A percentile compares a stretch with the other conserved stretches of the same genome.
Conservation (phyloP, 2,888 invertebrate species). For the Drosophila flavopinicola region DNA sequence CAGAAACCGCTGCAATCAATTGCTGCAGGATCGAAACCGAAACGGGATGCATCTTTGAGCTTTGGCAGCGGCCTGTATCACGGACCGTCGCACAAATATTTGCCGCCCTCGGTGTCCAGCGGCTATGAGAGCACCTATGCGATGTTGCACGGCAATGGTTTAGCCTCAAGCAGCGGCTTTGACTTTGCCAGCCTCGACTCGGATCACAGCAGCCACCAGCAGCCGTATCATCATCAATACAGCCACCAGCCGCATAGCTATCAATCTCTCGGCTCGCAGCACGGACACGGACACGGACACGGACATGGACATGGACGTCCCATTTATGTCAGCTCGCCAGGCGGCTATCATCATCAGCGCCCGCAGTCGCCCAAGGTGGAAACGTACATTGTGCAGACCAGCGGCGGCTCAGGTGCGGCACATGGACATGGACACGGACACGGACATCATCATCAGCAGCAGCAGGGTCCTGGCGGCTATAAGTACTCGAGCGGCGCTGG, state of each 20-base stretch:
- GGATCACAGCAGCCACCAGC: constrained; percentile 23
- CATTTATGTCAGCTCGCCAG: constrained; percentile 31
- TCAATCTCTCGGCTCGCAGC: constrained; percentile 17
- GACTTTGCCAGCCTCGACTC: constrained; percentile 50
- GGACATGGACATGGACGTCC: constrained; percentile 54
- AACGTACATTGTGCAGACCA: constrained; percentile 70
- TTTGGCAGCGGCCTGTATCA: constrained; percentile 65
- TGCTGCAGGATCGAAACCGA: constrained; percentile 50
- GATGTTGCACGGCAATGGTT: constrained; percentile 42
- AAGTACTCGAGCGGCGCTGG: constrained; percentile 32
- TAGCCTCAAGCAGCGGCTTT: constrained; percentile 48
- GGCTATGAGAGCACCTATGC: constrained; percentile 39
- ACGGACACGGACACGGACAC: constrained; percentile 54
- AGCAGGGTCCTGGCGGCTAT: constrained; percentile 31
- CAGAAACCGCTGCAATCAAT: background rate
- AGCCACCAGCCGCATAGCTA: constrained; percentile 21
- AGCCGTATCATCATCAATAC: constrained; percentile 23
- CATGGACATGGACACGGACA: too few relatives aligned
- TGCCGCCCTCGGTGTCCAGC: constrained; percentile 62
- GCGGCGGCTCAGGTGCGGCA: constrained; percentile 10
- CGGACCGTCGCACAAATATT: constrained; percentile 79
- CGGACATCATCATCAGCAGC: too few relatives aligned
- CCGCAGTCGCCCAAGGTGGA: constrained; percentile 66
- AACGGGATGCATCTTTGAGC: constrained; percentile 72
- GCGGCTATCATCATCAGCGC: constrained; percentile 30